Evolutionary conservation across 2,797 vertebrate genomes (phyloP).

Genomic region (Megaceryle alcyon): DNA sequence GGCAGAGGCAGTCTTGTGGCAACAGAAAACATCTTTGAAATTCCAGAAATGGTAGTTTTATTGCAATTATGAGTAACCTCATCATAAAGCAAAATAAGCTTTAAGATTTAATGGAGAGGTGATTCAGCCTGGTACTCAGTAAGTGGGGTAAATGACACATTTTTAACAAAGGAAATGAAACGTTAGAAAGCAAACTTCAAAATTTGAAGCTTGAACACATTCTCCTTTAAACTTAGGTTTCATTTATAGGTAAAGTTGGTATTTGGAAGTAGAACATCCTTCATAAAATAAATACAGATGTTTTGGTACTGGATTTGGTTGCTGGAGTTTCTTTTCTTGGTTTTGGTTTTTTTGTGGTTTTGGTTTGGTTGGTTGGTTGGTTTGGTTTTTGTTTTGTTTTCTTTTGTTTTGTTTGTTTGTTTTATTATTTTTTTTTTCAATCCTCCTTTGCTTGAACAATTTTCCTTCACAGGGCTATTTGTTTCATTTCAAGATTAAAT

Average conservation of each 20-base stretch:
- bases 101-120: background rate
- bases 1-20: background rate
- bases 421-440: background rate
- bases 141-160: rapidly evolving
- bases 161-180: background rate
- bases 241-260: background rate
- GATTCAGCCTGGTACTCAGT: background rate
- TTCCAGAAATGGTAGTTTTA: background rate
- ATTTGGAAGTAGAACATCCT: background rate
- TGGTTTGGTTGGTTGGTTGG: no score
- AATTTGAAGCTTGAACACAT: background rate
- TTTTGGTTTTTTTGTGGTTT: background rate
- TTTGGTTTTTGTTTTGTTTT: background rate
- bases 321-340: background rate
- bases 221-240: background rate
- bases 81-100: background rate
- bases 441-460: background rate
- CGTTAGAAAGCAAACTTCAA: background rate
- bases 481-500: background rate
- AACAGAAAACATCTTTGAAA: background rate
- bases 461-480: background rate
- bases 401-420: no score
- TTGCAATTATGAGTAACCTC: background rate
- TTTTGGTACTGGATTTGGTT: background rate
- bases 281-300: background rate